These are phyloP conservation scores for Eleutherodactylus coqui DNA, from an alignment of 2,797 vertebrate genomes.

Conservation along the genomic window DNA sequence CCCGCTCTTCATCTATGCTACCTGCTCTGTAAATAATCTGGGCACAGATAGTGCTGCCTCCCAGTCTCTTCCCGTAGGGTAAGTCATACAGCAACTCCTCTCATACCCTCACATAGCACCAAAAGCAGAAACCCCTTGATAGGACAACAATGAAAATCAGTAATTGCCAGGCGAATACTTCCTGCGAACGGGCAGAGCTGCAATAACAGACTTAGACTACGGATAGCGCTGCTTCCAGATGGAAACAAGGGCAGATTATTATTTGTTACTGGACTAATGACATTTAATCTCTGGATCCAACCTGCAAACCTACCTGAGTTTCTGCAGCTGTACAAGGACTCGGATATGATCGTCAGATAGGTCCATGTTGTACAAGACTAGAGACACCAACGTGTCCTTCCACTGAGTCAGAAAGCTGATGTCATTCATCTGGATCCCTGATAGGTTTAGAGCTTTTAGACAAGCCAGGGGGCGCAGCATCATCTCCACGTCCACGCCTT, in stretches of 20 bases:
- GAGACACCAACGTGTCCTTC: constrained; percentile 89
- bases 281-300: not conserved
- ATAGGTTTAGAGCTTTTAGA: constrained; percentile 90
- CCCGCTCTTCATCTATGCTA: no score
- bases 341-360: constrained; percentile 90
- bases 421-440: constrained; percentile 84
- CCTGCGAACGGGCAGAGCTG: no score
- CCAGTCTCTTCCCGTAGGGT: not conserved
- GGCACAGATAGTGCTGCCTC: not conserved
- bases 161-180: no score
- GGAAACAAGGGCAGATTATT: no score
- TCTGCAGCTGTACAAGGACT: constrained; percentile 85
- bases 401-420: constrained; percentile 90
- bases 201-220: no score
- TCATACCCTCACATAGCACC: not conserved
- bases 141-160: no score
- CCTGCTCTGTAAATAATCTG: not conserved
- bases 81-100: not conserved
- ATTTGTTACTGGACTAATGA: no score
- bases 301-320: constrained; percentile 84
- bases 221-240: no score
- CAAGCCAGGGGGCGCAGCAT: constrained; percentile 86
- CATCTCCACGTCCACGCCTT: constrained; percentile 85
- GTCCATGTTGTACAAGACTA: constrained; percentile 96
- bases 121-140: no score